A percentile compares a stretch with the other conserved stretches of the same genome.
Evolutionary conservation across 2,888 invertebrate genomes (phyloP).

Genomic region (Caenorhabditis auriculariae): DNA sequence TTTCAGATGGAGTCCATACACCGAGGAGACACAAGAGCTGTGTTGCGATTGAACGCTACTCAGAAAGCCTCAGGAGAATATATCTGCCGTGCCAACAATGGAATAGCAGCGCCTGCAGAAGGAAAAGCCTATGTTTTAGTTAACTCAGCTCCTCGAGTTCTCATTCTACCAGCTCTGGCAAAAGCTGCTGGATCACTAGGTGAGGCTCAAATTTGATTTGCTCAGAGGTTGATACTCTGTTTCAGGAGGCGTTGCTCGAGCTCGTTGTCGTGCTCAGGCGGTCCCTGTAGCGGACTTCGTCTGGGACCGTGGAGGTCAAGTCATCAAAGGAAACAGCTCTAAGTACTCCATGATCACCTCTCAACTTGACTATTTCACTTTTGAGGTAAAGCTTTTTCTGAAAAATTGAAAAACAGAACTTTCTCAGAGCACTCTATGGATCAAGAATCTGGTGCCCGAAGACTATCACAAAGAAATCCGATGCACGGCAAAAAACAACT

Average conservation of each 20-base stretch:
- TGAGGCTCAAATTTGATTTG: too few relatives aligned
- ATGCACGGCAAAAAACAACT: slow-evolving; percentile 49
- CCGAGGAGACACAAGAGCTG: slow-evolving; percentile 29
- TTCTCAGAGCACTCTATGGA: slow-evolving; percentile 50
- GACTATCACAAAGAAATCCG: slow-evolving; percentile 53
- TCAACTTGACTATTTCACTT: slow-evolving; percentile 54
- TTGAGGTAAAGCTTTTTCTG: slow-evolving; percentile 35
- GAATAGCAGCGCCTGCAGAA: slow-evolving; percentile 46
- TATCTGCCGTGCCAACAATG: slow-evolving; percentile 55
- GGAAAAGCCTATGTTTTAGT: slow-evolving; percentile 52
- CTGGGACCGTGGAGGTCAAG: slow-evolving; percentile 49
- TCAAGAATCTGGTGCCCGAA: slow-evolving; percentile 47
- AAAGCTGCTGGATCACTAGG: slow-evolving; percentile 52
- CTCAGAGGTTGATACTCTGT: too few relatives aligned
- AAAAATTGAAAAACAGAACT: not conserved
- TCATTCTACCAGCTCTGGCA: slow-evolving; percentile 31
- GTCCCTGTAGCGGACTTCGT: slow-evolving; percentile 56
- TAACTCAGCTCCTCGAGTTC: slow-evolving; percentile 50
- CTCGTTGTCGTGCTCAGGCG: slow-evolving; percentile 50
- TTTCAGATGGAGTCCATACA: slow-evolving; percentile 3
- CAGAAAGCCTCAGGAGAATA: slow-evolving; percentile 54
- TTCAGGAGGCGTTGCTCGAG: slow-evolving; percentile 32
- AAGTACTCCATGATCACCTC: slow-evolving; percentile 52
- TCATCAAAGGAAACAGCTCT: slow-evolving; percentile 53
- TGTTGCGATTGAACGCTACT: slow-evolving; percentile 54